Base-by-base conservation (phyloP, 2,888 invertebrate species). In the Ophion ventricosus region DNA sequence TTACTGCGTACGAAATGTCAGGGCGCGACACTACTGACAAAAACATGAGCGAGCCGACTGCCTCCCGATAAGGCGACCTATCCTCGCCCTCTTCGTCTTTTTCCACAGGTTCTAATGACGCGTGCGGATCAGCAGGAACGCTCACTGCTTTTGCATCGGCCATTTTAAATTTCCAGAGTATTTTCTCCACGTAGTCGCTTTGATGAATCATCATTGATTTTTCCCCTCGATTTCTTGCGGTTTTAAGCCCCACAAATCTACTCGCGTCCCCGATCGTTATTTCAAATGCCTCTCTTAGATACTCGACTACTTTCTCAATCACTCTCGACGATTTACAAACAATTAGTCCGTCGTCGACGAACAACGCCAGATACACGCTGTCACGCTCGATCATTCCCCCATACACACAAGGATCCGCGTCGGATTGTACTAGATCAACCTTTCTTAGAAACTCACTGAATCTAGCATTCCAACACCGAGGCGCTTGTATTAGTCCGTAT, bases 401-500 rank as follows among this genome's bases (percentile, higher is more conserved):
- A 14, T 10, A 61, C 25, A 61, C 25, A 25, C 61, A 25, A 4
- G 25, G 61, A 61, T 61, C 61, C 61, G 61, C 26, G 14, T 23
- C 61, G 10, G 25, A 10, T 4, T 23, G 56, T 8, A 7, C n/a
- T 0, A 81, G 43, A 2, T 64, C 26, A 20, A 76, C 70, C 5
- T 23, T 4, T 2, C n/a, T 14, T 17, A 88, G 70, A 69, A 85
- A 87, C 29, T 73, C 64, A n/a, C 78, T 64, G 25, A 89, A 84
- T 59, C 77, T 87, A 10, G 80, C 63, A 64, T 90, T 88, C 87
- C 88, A 89, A 29, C 81, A 75, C 64, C 87, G 83, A 29, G 88
- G 87, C 11, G 89, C 86, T 85, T 90, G 89, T 67, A 89, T 90
- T 10, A 90, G 70, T 11, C 90, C 89, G 81, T 90, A 90, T 17